Conservation (phyloP, 2,888 invertebrate species). For the Fragum whitleyi region DNA sequence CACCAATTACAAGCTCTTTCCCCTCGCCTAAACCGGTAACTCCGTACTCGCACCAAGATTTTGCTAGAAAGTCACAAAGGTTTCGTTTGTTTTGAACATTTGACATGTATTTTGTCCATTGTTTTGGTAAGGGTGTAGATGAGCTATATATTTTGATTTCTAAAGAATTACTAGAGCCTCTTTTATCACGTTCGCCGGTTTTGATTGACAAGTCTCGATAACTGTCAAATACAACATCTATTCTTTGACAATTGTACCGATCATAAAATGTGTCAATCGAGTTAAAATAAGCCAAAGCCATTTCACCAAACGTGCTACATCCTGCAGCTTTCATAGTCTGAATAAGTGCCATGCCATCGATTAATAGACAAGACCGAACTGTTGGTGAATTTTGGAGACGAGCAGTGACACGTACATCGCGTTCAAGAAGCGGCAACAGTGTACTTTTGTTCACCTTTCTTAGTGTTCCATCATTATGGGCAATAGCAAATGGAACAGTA, state of each 20-base stretch:
- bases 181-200: neutral
- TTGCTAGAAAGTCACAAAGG: too few species aligned
- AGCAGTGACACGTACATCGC: neutral
- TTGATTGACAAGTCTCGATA: neutral
- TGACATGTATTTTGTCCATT: slow-evolving; percentile 44
- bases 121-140: slow-evolving; percentile 40
- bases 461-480: neutral
- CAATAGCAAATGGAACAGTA: neutral
- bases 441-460: neutral
- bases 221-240: slow-evolving; percentile 9
- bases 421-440: slow-evolving; percentile 28
- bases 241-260: neutral
- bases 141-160: too few species aligned
- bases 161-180: neutral
- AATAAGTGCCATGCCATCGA: neutral
- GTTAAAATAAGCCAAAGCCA: slow-evolving; percentile 26
- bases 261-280: too few species aligned
- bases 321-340: neutral
- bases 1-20: neutral
- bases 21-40: neutral
- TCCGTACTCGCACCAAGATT: too few species aligned
- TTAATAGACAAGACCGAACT: neutral
- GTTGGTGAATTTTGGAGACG: neutral
- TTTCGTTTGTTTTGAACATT: neutral
- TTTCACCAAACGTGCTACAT: neutral